Percentiles rank a stretch among this genome's conserved stretches.
phyloP scores from a whole-genome alignment of 2,888 invertebrate genomes.

The Drosophila koepferae region DNA sequence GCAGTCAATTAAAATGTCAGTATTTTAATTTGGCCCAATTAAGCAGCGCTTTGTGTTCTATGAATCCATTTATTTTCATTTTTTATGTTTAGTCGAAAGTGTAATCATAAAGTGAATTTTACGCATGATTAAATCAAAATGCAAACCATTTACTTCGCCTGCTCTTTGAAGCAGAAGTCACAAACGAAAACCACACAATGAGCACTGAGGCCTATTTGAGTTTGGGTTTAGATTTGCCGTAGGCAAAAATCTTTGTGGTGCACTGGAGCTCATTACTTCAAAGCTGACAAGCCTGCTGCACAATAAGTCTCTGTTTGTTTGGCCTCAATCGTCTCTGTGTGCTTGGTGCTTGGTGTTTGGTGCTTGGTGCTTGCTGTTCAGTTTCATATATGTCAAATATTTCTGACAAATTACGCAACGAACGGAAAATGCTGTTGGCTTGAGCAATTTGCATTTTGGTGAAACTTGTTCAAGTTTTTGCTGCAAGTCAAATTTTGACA shows the following conservation, averaged over 20 bases:
- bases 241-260: not conserved
- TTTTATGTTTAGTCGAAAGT: slow-evolving; percentile 9
- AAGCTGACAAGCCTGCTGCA: slow-evolving; percentile 19
- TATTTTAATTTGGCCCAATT: slow-evolving; percentile 58
- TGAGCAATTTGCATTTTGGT: slow-evolving; percentile 55
- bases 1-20: slow-evolving; percentile 53
- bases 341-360: not conserved
- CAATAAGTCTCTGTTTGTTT: slow-evolving; percentile 35
- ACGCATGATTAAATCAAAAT: slow-evolving; percentile 37
- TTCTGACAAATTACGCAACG: slow-evolving; percentile 67
- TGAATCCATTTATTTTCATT: not conserved
- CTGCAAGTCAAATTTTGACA: slow-evolving; percentile 48
- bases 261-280: slow-evolving; percentile 17
- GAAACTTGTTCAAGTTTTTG: slow-evolving; percentile 30
- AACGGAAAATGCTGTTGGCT: slow-evolving; percentile 18
- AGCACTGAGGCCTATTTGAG: slow-evolving; percentile 1
- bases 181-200: slow-evolving; percentile 13
- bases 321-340: slow-evolving; percentile 35
- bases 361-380: slow-evolving; percentile 10
- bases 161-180: slow-evolving; percentile 21
- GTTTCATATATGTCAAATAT: slow-evolving; percentile 62
- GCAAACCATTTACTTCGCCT: slow-evolving; percentile 13
- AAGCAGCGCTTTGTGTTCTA: slow-evolving; percentile 29
- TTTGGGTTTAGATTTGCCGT: not conserved
- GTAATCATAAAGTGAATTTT: slow-evolving; percentile 1